These are phyloP conservation scores for Caenorhabditis latens DNA, from an alignment of 1,140 invertebrate genomes.

Conservation along the genomic window DNA sequence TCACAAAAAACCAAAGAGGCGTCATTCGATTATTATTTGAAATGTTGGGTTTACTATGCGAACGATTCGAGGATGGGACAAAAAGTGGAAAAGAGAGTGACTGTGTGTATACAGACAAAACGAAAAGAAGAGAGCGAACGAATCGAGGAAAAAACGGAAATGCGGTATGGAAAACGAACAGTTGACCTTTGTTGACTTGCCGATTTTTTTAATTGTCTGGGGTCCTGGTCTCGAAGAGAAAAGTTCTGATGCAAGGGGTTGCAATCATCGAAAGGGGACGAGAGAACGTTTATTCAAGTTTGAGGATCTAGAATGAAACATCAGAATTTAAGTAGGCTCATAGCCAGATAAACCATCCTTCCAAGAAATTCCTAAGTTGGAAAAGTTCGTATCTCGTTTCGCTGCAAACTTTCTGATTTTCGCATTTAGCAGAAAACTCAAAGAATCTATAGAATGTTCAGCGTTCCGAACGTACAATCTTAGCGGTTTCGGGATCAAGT, in stretches of 20 bases:
- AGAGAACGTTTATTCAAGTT: neutral
- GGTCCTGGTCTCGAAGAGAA: neutral
- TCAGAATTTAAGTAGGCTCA: too few relatives aligned
- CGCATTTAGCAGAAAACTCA: too few relatives aligned
- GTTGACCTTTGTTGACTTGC: slow-evolving; percentile 48
- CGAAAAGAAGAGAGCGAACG: neutral
- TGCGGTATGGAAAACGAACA: slow-evolving; percentile 34
- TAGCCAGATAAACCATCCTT: too few relatives aligned
- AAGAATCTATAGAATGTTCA: too few relatives aligned
- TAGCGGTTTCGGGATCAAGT: too few relatives aligned
- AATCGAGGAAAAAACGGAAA: neutral
- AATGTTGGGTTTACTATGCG: slow-evolving; percentile 52
- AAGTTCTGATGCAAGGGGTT: neutral
- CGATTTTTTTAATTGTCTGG: neutral
- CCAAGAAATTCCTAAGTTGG: too few relatives aligned
- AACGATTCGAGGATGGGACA: slow-evolving; percentile 18
- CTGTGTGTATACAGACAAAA: slow-evolving; percentile 22
- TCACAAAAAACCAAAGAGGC: slow-evolving; percentile 26
- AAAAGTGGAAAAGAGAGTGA: slow-evolving; percentile 10
- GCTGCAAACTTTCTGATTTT: too few relatives aligned
- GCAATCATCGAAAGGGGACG: neutral
- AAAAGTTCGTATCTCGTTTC: too few relatives aligned
- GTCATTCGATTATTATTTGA: slow-evolving; percentile 54
- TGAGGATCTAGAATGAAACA: too few relatives aligned
- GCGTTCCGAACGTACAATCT: too few relatives aligned